A percentile compares a stretch with the other conserved stretches of the same genome.
phyloP scores from a whole-genome alignment of 1,140 invertebrate species.

The Drosophila biarmipes region DNA sequence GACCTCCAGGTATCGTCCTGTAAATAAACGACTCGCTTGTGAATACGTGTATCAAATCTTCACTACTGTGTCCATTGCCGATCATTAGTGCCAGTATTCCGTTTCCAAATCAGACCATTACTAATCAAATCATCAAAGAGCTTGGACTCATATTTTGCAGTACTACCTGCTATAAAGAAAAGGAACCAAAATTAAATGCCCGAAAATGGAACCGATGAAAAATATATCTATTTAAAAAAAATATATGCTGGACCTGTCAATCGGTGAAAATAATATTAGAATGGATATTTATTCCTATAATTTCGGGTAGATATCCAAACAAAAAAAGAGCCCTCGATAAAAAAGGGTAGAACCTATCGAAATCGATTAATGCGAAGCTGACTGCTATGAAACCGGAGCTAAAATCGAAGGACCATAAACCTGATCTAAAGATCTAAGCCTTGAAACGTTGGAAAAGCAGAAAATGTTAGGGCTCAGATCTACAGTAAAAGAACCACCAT shows the following conservation, averaged over 20 bases:
- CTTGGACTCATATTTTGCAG: too few relatives aligned
- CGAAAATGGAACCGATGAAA: not conserved
- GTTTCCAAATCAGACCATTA: slow-evolving; percentile 20
- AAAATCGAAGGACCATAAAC: not conserved
- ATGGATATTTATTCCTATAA: too few relatives aligned
- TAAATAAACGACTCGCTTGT: slow-evolving; percentile 43
- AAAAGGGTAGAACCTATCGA: not conserved
- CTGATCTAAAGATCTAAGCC: not conserved
- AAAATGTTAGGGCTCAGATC: not conserved
- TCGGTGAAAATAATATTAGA: too few relatives aligned
- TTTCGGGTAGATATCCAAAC: too few relatives aligned
- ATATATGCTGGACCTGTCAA: not conserved
- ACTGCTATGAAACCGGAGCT: not conserved
- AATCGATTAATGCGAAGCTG: not conserved
- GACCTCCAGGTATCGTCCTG: slow-evolving; percentile 19
- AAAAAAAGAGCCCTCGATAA: too few relatives aligned
- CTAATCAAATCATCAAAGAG: slow-evolving; percentile 11
- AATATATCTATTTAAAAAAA: not conserved
- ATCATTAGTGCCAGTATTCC: slow-evolving; percentile 20
- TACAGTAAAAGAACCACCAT: not conserved
- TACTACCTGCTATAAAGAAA: not conserved
- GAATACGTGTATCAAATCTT: slow-evolving; percentile 33
- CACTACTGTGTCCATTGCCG: slow-evolving; percentile 5
- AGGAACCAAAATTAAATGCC: not conserved
- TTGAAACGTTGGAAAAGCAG: not conserved